Conservation (phyloP, 2,797 vertebrate genomes). For the Danio albolineatus region DNA sequence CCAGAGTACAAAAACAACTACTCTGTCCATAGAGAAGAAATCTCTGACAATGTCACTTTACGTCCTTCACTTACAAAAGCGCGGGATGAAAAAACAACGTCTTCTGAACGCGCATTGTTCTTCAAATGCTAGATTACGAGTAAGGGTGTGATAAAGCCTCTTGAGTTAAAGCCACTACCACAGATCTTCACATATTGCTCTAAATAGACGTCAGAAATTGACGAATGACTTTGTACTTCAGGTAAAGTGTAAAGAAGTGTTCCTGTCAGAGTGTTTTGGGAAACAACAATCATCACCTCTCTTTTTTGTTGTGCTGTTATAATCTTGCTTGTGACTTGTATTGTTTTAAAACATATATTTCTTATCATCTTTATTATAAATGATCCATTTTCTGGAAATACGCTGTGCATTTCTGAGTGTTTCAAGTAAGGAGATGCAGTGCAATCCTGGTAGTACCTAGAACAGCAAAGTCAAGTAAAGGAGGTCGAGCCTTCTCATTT, state of each 20-base stretch:
- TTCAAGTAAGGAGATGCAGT: no score
- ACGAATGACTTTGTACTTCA: constrained; percentile 40
- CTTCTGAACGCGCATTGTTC: constrained; percentile 13
- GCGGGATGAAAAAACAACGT: constrained; percentile 10
- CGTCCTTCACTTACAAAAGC: constrained; percentile 13
- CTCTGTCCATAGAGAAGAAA: neutral
- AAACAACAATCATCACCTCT: constrained; percentile 4
- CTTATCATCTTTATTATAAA: no score
- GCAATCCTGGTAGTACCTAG: no score
- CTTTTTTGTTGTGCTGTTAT: neutral
- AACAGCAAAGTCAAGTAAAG: no score
- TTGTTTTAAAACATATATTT: no score
- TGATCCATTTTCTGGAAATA: no score
- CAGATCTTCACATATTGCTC: constrained; percentile 17
- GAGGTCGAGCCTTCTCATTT: no score
- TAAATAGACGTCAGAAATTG: constrained; percentile 9
- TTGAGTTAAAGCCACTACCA: constrained; percentile 11
- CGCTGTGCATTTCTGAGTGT: no score
- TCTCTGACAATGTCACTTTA: constrained; percentile 21
- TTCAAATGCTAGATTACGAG: constrained; percentile 33
- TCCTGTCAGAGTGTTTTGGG: constrained; percentile 13
- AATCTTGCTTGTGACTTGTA: neutral
- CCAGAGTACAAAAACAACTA: neutral
- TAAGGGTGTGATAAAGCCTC: constrained; percentile 14
- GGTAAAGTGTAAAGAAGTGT: constrained; percentile 14